Conservation (phyloP, 2,113 vertebrate species). For the Mesembrinibis cayennensis region DNA sequence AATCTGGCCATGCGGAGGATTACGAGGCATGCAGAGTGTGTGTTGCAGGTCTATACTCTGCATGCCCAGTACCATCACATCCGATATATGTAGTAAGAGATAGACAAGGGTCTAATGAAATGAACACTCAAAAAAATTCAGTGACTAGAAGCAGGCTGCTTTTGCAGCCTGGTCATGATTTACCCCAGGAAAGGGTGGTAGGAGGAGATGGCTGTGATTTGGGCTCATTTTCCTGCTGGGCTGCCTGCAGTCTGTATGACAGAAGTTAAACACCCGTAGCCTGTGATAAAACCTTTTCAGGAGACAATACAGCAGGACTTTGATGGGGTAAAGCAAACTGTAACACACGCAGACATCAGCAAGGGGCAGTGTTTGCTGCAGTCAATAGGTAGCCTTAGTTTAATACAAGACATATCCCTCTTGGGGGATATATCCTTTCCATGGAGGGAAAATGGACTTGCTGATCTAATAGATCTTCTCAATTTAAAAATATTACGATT, state of each 20-base stretch:
- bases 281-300: neutral
- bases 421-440: neutral
- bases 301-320: neutral
- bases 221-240: neutral
- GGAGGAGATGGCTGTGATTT: neutral
- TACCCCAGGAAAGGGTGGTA: neutral
- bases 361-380: neutral
- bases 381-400: neutral
- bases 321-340: neutral
- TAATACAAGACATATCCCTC: neutral
- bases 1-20: neutral
- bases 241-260: neutral
- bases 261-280: neutral
- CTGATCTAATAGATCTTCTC: neutral
- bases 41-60: neutral
- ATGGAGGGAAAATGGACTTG: neutral
- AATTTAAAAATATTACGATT: neutral
- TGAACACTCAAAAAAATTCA: neutral
- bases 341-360: neutral
- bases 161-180: neutral
- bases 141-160: neutral
- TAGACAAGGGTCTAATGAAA: neutral
- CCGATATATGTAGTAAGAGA: neutral
- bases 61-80: neutral
- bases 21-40: neutral